These are phyloP conservation scores for Chaenocephalus aceratus DNA, from an alignment of 2,113 vertebrate species.

Conservation along the genomic window DNA sequence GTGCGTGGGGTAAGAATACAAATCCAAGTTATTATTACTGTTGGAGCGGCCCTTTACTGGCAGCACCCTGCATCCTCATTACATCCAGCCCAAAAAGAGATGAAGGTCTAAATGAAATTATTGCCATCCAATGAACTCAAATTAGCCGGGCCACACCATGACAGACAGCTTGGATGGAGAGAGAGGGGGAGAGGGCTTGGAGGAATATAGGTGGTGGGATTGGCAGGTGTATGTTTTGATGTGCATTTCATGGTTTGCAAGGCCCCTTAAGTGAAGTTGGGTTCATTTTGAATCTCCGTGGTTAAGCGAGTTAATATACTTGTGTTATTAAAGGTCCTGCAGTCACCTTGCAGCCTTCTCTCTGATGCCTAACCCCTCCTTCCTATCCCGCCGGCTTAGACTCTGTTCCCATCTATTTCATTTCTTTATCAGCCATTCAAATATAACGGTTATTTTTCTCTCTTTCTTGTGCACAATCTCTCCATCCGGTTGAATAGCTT, in stretches of 20 bases:
- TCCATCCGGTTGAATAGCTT: slow-evolving; percentile 71
- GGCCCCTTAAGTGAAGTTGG: slow-evolving; percentile 66
- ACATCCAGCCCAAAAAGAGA: slow-evolving; percentile 79
- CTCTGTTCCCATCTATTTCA: slow-evolving; percentile 68
- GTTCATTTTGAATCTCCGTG: slow-evolving; percentile 75
- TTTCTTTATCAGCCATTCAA: slow-evolving; percentile 77
- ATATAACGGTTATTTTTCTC: slow-evolving; percentile 61
- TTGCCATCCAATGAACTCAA: slow-evolving; percentile 86
- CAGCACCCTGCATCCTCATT: slow-evolving; percentile 83
- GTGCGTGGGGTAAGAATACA: slow-evolving; percentile 75
- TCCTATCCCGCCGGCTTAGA: slow-evolving; percentile 60
- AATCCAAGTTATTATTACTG: slow-evolving; percentile 81
- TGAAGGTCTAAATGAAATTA: slow-evolving; percentile 85
- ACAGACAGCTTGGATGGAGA: slow-evolving; percentile 76
- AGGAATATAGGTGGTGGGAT: slow-evolving; percentile 62
- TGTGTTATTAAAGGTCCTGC: slow-evolving; percentile 75
- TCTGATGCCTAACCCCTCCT: slow-evolving; percentile 45
- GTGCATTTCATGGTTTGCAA: slow-evolving; percentile 73
- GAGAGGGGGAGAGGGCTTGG: slow-evolving; percentile 21
- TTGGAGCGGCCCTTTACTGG: slow-evolving; percentile 70
- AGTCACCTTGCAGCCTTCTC: slow-evolving; percentile 67
- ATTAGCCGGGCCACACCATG: slow-evolving; percentile 80
- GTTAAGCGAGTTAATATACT: slow-evolving; percentile 80
- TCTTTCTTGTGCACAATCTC: slow-evolving; percentile 55
- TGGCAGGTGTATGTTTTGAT: slow-evolving; percentile 74